Conservation (phyloP, 2,797 vertebrate species). For the Chrosomus eos region DNA sequence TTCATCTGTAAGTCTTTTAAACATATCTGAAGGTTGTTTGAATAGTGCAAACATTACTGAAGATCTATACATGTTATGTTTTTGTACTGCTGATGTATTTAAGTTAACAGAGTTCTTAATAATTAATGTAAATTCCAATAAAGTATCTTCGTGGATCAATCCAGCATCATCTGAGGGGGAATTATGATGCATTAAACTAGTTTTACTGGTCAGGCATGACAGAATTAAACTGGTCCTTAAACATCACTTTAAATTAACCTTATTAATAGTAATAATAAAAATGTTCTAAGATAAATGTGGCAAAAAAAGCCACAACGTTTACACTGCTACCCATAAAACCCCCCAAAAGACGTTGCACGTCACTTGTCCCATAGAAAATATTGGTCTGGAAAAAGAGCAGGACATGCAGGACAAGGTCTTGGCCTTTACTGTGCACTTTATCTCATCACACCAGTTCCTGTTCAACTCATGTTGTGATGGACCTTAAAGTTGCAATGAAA, state of each 20-base stretch:
- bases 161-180: not conserved
- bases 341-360: too few species aligned
- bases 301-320: not conserved
- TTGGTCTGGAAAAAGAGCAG: not conserved
- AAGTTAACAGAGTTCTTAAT: not conserved
- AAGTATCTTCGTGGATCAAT: not conserved
- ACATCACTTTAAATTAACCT: not conserved
- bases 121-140: not conserved
- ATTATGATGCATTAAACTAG: not conserved
- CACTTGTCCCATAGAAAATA: not conserved
- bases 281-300: not conserved
- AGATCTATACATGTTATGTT: not conserved
- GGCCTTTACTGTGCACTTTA: slow-evolving; percentile 12
- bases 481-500: not conserved
- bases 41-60: not conserved
- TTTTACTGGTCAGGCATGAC: not conserved
- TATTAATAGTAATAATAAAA: too few species aligned
- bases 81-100: not conserved
- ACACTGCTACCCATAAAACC: not conserved
- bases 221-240: not conserved
- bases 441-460: slow-evolving; percentile 35
- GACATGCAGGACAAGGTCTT: not conserved
- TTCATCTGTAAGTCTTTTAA: not conserved
- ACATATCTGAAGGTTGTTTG: not conserved
- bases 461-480: slow-evolving; percentile 22